These are phyloP conservation scores for Salvator merianae DNA, from an alignment of 2,113 vertebrate species.

Conservation along the genomic window DNA sequence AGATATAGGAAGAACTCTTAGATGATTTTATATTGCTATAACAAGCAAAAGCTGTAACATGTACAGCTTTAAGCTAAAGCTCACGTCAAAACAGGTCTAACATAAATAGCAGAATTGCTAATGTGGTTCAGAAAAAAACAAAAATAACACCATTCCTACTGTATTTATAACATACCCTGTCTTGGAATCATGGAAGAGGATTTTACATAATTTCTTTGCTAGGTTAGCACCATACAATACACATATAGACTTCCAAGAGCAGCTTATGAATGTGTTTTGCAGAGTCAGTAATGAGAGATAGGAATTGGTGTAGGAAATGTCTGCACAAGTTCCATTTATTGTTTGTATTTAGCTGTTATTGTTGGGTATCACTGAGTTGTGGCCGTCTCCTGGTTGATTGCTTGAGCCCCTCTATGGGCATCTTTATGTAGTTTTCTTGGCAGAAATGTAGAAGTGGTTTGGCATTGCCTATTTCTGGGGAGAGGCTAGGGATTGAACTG, in stretches of 20 bases:
- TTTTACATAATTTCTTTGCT: no score
- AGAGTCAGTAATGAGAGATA: background rate
- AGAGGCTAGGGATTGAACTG: no score
- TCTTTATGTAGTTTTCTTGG: no score
- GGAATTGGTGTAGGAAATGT: no score
- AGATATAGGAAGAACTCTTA: background rate
- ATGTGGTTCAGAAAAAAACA: background rate
- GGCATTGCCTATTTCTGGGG: no score
- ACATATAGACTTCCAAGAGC: background rate
- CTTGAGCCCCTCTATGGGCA: no score
- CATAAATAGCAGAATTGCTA: background rate
- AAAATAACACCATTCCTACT: background rate
- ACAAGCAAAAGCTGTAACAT: background rate
- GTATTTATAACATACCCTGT: background rate
- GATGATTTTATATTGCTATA: background rate
- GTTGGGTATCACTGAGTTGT: no score
- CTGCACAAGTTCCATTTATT: no score
- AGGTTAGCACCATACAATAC: no score
- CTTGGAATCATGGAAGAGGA: background rate
- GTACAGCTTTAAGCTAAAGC: background rate
- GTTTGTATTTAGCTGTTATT: no score
- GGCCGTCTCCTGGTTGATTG: no score
- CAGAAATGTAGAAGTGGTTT: no score
- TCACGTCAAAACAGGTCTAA: background rate
- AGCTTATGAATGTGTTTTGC: background rate